Evolutionary conservation across 2,888 invertebrate genomes (phyloP), one percentile per base, ranked within the genome.

Genomic region (Spisula subtruncata): DNA sequence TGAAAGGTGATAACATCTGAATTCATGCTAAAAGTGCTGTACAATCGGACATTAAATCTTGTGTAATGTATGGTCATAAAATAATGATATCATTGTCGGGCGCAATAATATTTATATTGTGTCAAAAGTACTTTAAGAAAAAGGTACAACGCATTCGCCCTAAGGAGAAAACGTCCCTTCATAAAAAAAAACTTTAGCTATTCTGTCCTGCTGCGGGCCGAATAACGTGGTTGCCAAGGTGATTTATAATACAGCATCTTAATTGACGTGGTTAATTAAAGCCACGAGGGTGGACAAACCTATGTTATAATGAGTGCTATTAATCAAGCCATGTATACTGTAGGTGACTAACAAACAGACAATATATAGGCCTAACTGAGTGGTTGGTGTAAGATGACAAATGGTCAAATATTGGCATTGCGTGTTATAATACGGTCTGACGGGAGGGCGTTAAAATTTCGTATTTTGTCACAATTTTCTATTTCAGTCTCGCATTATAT

Each of bases 201-300:
- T 75, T 75, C 16, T 29, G 75, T 32, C 29, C 35, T 35, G 75
- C 75, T 75, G 32, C 35, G 20, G 75, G 75, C 16, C 32, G 35
- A 14, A 18, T 18, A 6, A 35, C 8, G 18, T n/a, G n/a, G n/a
- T 18, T 32, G 75, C 25, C 60, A 75, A 14, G 35, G 16, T 32
- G 18, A 75, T 75, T 32, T 35, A 75, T 75, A 75, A 75, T 14
- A 1, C 1, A 16, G 35, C 16, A 1, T 18, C 25, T 75, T n/a
- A n/a, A n/a, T n/a, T 35, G 75, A 32, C 75, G 35, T 32, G 16
- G 35, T 16, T 18, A 32, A 16, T 25, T 75, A 4, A 16, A 32
- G 10, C 25, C n/a, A 75, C 16, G 18, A 71, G 87, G 87, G 87
- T 87, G 87, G 87, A 87, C 87, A 71, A 51, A 82, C 87, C 82